A percentile compares a stretch with the other conserved stretches of the same genome.
Conservation (phyloP, 2,888 invertebrate genomes). For the Folsomia candida region DNA sequence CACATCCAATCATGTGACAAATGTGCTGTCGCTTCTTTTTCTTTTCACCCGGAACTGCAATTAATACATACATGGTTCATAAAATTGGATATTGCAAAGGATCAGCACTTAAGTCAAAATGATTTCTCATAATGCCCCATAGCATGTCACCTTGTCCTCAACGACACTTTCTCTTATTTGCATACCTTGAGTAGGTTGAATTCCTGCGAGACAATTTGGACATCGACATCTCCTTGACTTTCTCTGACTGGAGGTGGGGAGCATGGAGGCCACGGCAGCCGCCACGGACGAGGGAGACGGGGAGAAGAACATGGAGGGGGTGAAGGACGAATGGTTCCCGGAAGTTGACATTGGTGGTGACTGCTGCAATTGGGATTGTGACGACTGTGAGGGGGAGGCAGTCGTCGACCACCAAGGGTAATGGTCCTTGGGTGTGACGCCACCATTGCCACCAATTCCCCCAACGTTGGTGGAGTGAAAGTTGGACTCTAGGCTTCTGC, state of each 20-base stretch:
- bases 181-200: conserved; percentile 45
- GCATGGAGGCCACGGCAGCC: conserved; percentile 36
- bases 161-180: background rate
- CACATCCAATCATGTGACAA: conserved; percentile 49
- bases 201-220: conserved; percentile 48
- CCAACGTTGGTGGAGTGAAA: conserved; percentile 18
- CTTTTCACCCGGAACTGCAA: conserved; percentile 44
- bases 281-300: conserved; percentile 34
- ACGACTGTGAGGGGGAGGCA: conserved; percentile 19
- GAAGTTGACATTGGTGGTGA: conserved; percentile 27
- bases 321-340: conserved; percentile 23
- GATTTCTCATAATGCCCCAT: background rate
- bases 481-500: conserved; percentile 2
- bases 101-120: background rate
- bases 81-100: background rate
- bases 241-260: conserved; percentile 30
- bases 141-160: background rate
- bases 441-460: conserved; percentile 23
- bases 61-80: background rate
- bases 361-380: conserved; percentile 33
- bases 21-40: conserved; percentile 50
- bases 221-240: conserved; percentile 50
- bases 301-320: conserved; percentile 33
- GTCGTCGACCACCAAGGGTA: conserved; percentile 48
- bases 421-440: conserved; percentile 40